Evolutionary conservation across 2,797 vertebrate genomes (phyloP).

Genomic region (Moxostoma hubbsi): DNA sequence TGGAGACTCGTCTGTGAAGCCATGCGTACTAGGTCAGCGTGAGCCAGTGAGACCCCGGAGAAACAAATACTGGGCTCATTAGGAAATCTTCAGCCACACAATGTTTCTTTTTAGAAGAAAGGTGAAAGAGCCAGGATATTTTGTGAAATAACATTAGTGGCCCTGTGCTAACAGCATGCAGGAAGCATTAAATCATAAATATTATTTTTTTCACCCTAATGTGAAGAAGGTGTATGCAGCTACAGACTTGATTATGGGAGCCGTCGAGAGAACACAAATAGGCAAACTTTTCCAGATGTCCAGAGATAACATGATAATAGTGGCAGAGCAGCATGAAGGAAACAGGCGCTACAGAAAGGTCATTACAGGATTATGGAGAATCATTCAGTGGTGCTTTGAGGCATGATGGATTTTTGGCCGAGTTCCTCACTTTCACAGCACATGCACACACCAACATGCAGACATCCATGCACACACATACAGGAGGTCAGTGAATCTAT

Average conservation of each 20-base stretch:
- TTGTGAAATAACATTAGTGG: slow-evolving; percentile 67
- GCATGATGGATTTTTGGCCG: slow-evolving; percentile 25
- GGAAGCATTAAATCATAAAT: slow-evolving; percentile 74
- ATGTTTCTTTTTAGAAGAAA: slow-evolving; percentile 40
- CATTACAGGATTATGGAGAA: slow-evolving; percentile 71
- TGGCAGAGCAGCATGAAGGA: slow-evolving; percentile 57
- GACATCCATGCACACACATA: slow-evolving; percentile 22
- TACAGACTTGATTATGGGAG: slow-evolving; percentile 68
- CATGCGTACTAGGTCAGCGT: slow-evolving; percentile 59
- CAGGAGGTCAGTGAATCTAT: slow-evolving; percentile 60
- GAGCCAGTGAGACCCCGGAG: slow-evolving; percentile 26
- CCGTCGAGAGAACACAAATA: slow-evolving; percentile 67
- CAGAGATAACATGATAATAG: slow-evolving; percentile 69
- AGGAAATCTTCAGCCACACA: slow-evolving; percentile 56
- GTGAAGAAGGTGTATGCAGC: slow-evolving; percentile 71
- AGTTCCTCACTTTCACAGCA: slow-evolving; percentile 38
- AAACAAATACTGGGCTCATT: slow-evolving; percentile 63
- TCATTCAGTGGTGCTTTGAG: slow-evolving; percentile 61
- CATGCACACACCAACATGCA: slow-evolving; percentile 40
- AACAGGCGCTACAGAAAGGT: slow-evolving; percentile 57
- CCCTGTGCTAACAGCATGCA: slow-evolving; percentile 60
- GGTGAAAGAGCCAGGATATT: slow-evolving; percentile 56
- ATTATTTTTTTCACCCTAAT: slow-evolving; percentile 57
- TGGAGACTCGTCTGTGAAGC: slow-evolving; percentile 59
- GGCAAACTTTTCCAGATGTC: slow-evolving; percentile 79